Conservation (phyloP, 1,140 invertebrate genomes). For the Micrasema longulum region DNA sequence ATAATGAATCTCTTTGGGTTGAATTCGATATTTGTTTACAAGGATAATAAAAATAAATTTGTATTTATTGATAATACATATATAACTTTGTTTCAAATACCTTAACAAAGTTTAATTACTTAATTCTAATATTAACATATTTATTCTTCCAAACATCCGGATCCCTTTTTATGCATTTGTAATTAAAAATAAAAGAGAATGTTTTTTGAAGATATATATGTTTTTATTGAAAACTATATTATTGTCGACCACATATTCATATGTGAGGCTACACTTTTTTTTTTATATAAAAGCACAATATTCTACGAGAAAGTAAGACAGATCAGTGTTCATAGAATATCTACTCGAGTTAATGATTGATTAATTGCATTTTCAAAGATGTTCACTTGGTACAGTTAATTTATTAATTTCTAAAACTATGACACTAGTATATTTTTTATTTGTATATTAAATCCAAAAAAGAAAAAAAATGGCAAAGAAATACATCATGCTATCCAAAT, state of each 20-base stretch:
- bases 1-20: too few relatives aligned
- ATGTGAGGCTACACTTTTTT: slow-evolving; percentile 34
- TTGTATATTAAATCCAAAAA: not conserved
- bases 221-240: slow-evolving; percentile 53
- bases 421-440: not conserved
- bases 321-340: slow-evolving; percentile 15
- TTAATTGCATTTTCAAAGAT: slow-evolving; percentile 19
- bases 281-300: slow-evolving; percentile 32
- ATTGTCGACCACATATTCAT: slow-evolving; percentile 52
- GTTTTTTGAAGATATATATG: slow-evolving; percentile 36
- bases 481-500: too few relatives aligned
- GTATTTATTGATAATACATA: too few relatives aligned
- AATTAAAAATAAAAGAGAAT: slow-evolving; percentile 16
- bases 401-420: slow-evolving; percentile 7
- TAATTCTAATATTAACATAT: too few relatives aligned
- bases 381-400: too few relatives aligned
- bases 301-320: slow-evolving; percentile 24
- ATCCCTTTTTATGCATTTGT: too few relatives aligned
- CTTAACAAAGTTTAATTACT: too few relatives aligned
- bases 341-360: slow-evolving; percentile 36
- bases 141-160: too few relatives aligned
- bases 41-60: too few relatives aligned
- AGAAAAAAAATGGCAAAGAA: slow-evolving; percentile 2
- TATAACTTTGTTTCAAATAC: too few relatives aligned
- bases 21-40: too few relatives aligned